Percentiles rank a stretch among this genome's conserved stretches.
Conservation (phyloP, 2,113 vertebrate genomes). For the Anhinga rufa region DNA sequence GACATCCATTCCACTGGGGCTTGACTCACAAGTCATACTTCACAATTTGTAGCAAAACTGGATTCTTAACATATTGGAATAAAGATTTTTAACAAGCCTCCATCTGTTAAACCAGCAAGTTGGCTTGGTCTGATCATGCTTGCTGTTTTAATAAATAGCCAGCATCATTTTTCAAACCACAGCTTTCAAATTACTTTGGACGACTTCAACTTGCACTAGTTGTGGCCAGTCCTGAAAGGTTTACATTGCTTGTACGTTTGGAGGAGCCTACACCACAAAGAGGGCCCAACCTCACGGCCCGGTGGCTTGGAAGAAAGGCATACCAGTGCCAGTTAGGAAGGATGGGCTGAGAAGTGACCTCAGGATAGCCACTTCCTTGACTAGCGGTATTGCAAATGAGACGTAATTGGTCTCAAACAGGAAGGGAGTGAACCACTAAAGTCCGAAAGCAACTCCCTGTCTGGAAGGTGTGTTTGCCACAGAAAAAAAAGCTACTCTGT, state of each 20-base stretch:
- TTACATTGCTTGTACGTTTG: neutral
- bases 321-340: slow-evolving; percentile 8
- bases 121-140: slow-evolving; percentile 48
- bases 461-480: slow-evolving; percentile 45
- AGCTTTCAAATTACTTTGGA: slow-evolving; percentile 36
- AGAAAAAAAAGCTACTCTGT: slow-evolving; percentile 33
- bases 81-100: slow-evolving; percentile 60
- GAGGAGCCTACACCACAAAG: neutral
- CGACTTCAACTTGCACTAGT: neutral
- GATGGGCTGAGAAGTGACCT: slow-evolving; percentile 34
- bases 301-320: slow-evolving; percentile 11
- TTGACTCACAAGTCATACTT: slow-evolving; percentile 58
- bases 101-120: slow-evolving; percentile 56
- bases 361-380: slow-evolving; percentile 46
- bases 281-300: neutral
- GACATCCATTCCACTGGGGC: slow-evolving; percentile 34
- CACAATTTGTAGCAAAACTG: slow-evolving; percentile 53
- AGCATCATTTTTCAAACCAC: slow-evolving; percentile 49
- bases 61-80: slow-evolving; percentile 63
- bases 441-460: slow-evolving; percentile 49
- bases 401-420: slow-evolving; percentile 52
- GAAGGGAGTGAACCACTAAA: slow-evolving; percentile 55
- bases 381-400: slow-evolving; percentile 48
- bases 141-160: slow-evolving; percentile 59
- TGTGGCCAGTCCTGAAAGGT: neutral